A percentile compares a stretch with the other conserved stretches of the same genome.
Conservation (phyloP, 2,113 vertebrate genomes). For the Myotis brandtii region DNA sequence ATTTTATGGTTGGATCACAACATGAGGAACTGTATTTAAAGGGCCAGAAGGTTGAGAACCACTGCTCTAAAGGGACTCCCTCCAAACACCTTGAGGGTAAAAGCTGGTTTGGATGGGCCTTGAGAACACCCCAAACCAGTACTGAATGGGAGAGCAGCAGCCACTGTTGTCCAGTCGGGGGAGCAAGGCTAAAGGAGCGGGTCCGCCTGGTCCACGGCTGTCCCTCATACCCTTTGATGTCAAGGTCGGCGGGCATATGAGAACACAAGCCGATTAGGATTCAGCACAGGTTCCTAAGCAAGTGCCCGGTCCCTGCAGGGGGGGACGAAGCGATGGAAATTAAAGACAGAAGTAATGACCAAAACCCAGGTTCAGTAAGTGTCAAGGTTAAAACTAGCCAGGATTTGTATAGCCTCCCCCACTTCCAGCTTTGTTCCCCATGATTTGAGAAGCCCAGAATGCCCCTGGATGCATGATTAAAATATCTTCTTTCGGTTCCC, state of each 20-base stretch:
- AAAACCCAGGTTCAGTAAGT: not conserved
- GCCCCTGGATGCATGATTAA: not conserved
- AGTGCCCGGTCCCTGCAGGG: conserved; percentile 10
- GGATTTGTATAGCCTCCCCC: not conserved
- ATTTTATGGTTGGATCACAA: too few relatives aligned
- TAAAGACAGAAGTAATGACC: conserved; percentile 57
- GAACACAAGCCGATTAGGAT: conserved; percentile 32
- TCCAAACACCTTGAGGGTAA: not conserved
- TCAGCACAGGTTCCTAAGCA: conserved; percentile 22
- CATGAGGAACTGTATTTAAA: too few relatives aligned
- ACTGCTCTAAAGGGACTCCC: not conserved
- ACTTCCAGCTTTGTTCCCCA: not conserved
- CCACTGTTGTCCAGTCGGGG: not conserved
- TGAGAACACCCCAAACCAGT: not conserved
- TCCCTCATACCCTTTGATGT: not conserved
- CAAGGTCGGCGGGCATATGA: not conserved
- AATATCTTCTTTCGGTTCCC: not conserved
- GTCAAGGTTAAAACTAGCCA: conserved; percentile 19
- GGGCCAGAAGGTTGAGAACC: too few relatives aligned
- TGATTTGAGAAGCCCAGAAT: not conserved
- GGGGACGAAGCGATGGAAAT: conserved; percentile 29
- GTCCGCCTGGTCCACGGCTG: not conserved
- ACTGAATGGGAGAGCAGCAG: not conserved
- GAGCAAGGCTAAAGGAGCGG: not conserved
- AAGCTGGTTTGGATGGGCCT: not conserved